Percentiles rank a stretch among this genome's conserved stretches.
Evolutionary conservation across 2,113 vertebrate genomes (phyloP).

Genomic region (Rhabdomys dilectus): DNA sequence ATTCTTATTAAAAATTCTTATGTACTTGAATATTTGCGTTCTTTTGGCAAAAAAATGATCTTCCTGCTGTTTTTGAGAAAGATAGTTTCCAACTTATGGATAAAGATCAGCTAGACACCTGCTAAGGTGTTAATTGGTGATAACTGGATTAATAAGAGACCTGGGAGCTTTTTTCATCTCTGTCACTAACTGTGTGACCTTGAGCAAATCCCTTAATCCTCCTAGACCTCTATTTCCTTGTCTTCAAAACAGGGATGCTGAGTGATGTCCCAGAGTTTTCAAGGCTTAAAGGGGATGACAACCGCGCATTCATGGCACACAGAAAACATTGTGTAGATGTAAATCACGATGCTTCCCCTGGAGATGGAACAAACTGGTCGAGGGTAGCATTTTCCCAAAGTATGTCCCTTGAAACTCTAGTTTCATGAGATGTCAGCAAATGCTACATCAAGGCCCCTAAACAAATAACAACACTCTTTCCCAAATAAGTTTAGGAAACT

Average conservation of each 20-base stretch:
- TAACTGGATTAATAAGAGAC: conserved; percentile 62
- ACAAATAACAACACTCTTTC: conserved; percentile 25
- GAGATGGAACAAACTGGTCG: neutral
- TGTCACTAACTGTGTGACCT: conserved; percentile 53
- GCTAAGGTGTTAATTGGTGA: conserved; percentile 73
- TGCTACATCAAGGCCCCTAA: neutral
- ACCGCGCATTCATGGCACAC: conserved; percentile 27
- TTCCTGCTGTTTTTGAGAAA: conserved; percentile 30
- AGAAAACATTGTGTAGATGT: neutral
- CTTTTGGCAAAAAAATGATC: conserved; percentile 19
- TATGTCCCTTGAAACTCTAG: conserved; percentile 2
- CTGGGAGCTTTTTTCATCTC: conserved; percentile 32
- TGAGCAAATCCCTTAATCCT: conserved; percentile 51
- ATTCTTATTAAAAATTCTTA: neutral
- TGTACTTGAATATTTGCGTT: conserved; percentile 48
- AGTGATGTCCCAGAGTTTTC: neutral
- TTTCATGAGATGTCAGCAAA: neutral
- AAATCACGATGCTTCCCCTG: neutral
- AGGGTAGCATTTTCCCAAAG: conserved; percentile 30
- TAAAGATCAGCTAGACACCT: neutral
- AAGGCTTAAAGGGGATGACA: conserved; percentile 32
- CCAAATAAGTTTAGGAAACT: conserved; percentile 33
- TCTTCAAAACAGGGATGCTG: conserved; percentile 43
- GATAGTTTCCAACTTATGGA: conserved; percentile 33
- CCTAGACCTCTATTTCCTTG: conserved; percentile 43